These are phyloP conservation scores for Epistrophe grossulariae DNA, from an alignment of 2,888 invertebrate species.

Conservation along the genomic window DNA sequence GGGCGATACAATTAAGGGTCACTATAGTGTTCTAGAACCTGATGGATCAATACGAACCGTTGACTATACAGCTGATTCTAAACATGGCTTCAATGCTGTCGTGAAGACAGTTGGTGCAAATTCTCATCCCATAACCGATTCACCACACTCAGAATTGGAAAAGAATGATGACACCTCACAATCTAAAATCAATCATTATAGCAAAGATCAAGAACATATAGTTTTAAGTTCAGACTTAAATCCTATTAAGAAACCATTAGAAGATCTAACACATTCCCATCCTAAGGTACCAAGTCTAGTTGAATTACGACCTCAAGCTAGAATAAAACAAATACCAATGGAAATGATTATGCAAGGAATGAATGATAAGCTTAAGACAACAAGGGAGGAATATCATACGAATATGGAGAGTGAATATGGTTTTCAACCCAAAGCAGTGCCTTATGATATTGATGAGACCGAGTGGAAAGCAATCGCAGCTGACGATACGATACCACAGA, in stretches of 20 bases:
- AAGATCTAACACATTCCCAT: conserved; percentile 81
- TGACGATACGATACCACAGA: conserved; percentile 76
- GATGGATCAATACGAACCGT: conserved; percentile 87
- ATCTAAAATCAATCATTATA: conserved; percentile 84
- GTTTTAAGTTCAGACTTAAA: conserved; percentile 83
- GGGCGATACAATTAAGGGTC: conserved; percentile 85
- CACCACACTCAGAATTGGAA: conserved; percentile 79
- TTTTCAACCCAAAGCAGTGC: conserved; percentile 71
- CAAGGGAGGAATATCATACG: conserved; percentile 80
- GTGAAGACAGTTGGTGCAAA: conserved; percentile 84
- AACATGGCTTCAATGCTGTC: conserved; percentile 85
- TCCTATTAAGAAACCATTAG: conserved; percentile 79
- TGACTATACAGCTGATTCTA: conserved; percentile 85
- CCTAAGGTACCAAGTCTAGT: conserved; percentile 82
- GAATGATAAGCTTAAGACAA: conserved; percentile 78
- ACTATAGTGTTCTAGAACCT: conserved; percentile 88
- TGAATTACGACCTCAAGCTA: conserved; percentile 82
- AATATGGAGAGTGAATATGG: conserved; percentile 65
- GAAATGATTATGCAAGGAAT: conserved; percentile 80
- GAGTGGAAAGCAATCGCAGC: conserved; percentile 81
- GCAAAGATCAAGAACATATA: conserved; percentile 83
- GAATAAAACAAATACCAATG: conserved; percentile 82
- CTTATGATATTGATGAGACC: conserved; percentile 79
- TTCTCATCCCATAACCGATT: conserved; percentile 82
- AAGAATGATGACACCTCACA: conserved; percentile 82